Base-by-base conservation (phyloP, 2,113 vertebrate species). In the Marcusenius ussheri region DNA sequence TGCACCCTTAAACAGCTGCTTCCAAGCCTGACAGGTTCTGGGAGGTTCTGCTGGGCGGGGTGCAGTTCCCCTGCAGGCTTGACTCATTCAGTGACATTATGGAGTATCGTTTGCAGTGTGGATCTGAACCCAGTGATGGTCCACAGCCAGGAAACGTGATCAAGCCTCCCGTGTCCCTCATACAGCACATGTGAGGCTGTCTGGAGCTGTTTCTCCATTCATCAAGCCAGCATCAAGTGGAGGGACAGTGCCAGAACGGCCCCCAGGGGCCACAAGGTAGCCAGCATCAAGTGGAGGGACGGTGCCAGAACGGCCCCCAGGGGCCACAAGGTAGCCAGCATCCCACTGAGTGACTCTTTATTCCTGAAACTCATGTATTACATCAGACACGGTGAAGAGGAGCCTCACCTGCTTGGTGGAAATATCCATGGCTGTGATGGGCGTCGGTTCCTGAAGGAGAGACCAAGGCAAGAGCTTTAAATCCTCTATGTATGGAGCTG, bases 381-480 rank as follows among this genome's bases (percentile, higher is more conserved):
- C 31, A 46, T 31, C 10, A 88, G 19, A 66, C 9, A 42, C n/a
- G 9, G 10, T 35, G n/a, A 87, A 15, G 10, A 47, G 9, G 19
- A 45, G 50, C 88, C 90, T 91, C 91, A 99, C 98, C 97, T 99
- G 98, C 92, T 99, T 99, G 66, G 98, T 99, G 84, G 98, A 99
- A 93, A 99, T 96, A 93, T 99, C 97, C 98, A 99, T 98, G n/a
- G 97, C 97, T 77, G 97, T 98, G 92, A 99, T 98, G 92, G 95
- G 90, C 50, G 97, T 97, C 13, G 98, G 97, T 90, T 99, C 98
- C 98, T 99, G 93, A 47, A 91, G 91, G 91, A 93, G 42, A 92
- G 53, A 93, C 21, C 89, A 56, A 27, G 74, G 89, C 70, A 84
- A 83, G 47, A 89, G 86, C 42, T 58, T 19, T 21, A 56, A 42